Base-by-base conservation (phyloP, 2,113 vertebrate genomes). In the Fulmarus glacialis region DNA sequence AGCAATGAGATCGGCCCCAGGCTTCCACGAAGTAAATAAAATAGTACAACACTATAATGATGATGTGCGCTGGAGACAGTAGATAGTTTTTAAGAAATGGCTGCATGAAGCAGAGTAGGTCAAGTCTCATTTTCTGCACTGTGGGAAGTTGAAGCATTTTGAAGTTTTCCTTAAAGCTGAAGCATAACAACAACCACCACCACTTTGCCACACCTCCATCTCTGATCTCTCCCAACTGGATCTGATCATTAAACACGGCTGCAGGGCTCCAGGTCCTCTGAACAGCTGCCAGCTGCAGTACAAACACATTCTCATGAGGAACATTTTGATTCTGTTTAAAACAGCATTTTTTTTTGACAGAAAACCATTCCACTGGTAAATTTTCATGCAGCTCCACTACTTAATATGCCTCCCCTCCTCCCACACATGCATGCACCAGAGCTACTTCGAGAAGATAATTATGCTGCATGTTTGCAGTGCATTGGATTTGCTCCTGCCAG, bases 261-360 rank as follows among this genome's bases (percentile, higher is more conserved):
- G 87, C 74, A 96, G 91, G 89, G 95, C 91, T 89, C 64, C 70
- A 72, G 74, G 64, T 91, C 82, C 96, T 96, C 87, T 95, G 92
- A 96, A 93, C 20, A 1, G 60, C 73, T 97, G 84, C 93, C 93
- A 97, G 84, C 78, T 63, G 24, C 87, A 91, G 48, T 34, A 90
- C 58, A 88, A 82, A 89, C 83, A 75, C 38, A 42, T 80, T 66
- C 78, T 58, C 84, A 72, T 4, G 11, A 80, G 90, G 58, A 91
- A 94, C 66, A 50, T 74, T 92, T 72, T 56, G 60, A 89, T 91
- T 82, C 78, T 89, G 68, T 91, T 96, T 81, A 82, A 93, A 95
- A 86, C 50, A 94, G 93, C 43, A 1, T 45, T 45, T 45, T 19
- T 45, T 89, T 90, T 80, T 63, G 4, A 82, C n/a, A 91, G 62